Percentiles rank a stretch among this genome's conserved stretches.
These are phyloP conservation scores for Melipona beecheii DNA, from an alignment of 2,888 invertebrate genomes.

Conservation along the genomic window DNA sequence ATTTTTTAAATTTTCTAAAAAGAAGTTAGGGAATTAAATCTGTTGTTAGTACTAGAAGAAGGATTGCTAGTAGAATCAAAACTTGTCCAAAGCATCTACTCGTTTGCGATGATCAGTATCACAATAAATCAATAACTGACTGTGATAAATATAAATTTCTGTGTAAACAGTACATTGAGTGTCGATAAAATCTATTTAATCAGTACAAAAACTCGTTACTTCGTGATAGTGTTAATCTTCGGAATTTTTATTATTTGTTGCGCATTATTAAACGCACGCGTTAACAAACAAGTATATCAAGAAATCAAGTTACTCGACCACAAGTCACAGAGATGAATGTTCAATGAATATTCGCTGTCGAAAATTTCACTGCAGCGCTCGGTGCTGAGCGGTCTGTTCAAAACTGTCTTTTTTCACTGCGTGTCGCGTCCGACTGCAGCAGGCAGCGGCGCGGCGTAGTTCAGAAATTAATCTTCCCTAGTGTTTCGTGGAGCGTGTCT, in stretches of 20 bases:
- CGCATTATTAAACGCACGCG: not conserved
- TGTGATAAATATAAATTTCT: not conserved
- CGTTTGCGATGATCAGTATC: too few relatives aligned
- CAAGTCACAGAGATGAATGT: not conserved
- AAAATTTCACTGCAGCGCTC: not conserved
- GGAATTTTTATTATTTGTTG: not conserved
- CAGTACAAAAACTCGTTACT: not conserved
- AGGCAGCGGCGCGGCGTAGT: constrained; percentile 25
- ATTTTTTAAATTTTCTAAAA: too few relatives aligned
- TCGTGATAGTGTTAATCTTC: not conserved
- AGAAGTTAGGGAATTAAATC: too few relatives aligned
- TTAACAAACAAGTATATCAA: not conserved
- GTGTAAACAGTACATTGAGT: not conserved
- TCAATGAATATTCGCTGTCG: too few relatives aligned
- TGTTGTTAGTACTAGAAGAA: too few relatives aligned
- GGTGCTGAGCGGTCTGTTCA: constrained; percentile 27
- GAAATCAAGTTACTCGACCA: not conserved
- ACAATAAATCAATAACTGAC: not conserved
- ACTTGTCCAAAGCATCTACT: too few relatives aligned
- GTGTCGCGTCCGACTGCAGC: constrained; percentile 18
- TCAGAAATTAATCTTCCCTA: constrained; percentile 73
- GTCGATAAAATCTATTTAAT: not conserved
- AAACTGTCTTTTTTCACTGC: constrained; percentile 55
- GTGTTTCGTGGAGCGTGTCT: constrained; percentile 58
- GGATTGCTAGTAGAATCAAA: too few relatives aligned